Conservation (phyloP, 2,888 invertebrate genomes). For the Machimus atricapillus region DNA sequence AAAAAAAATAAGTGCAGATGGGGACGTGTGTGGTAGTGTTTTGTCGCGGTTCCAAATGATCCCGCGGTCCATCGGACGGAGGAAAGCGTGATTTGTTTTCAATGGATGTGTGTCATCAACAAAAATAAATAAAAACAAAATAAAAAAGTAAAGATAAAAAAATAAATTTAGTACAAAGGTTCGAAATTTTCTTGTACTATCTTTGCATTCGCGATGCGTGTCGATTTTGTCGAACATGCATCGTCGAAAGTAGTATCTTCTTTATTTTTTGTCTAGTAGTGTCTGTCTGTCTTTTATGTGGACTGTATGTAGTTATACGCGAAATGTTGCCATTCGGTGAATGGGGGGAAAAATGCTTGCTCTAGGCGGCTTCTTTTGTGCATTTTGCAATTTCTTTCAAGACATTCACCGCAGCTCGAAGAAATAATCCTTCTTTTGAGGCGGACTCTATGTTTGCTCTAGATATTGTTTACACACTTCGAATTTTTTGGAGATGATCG, state of each 20-base stretch:
- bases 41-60: not conserved
- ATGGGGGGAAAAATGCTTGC: not conserved
- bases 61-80: not conserved
- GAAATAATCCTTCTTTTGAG: not conserved
- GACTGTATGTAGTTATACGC: not conserved
- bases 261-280: not conserved
- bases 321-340: not conserved
- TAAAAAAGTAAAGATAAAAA: not conserved
- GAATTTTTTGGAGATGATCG: not conserved
- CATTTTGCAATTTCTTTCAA: not conserved
- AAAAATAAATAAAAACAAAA: not conserved
- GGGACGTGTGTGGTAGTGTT: not conserved
- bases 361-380: not conserved
- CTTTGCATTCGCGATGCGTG: not conserved
- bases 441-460: not conserved
- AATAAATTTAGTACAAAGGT: slow-evolving; percentile 1
- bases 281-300: not conserved
- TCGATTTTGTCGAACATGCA: not conserved
- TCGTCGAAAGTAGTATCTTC: not conserved
- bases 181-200: slow-evolving; percentile 12
- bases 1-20: not conserved
- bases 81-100: not conserved
- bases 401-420: not conserved
- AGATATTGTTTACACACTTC: not conserved
- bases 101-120: slow-evolving; percentile 13